A percentile compares a stretch with the other conserved stretches of the same genome.
Conservation (phyloP, 2,797 vertebrate genomes). For the Arctocebus calabarensis region DNA sequence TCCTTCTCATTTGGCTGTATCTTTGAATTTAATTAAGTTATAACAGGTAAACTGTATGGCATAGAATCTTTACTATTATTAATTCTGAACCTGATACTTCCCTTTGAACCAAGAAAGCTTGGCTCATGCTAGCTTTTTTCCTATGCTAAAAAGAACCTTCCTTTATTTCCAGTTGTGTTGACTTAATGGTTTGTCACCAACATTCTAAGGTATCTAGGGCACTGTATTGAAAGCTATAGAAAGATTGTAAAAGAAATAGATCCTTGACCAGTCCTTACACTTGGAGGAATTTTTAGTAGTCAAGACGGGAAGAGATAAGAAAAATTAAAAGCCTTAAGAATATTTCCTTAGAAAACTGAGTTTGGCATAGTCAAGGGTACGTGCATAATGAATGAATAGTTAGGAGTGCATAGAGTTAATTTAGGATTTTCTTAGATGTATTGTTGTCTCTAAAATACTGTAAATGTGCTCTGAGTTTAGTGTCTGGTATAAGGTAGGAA, state of each 20-base stretch:
- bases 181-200: background rate
- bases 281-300: background rate
- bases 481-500: background rate
- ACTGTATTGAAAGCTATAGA: background rate
- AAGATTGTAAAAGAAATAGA: background rate
- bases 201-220: background rate
- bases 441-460: background rate
- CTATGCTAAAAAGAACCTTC: background rate
- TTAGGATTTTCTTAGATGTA: background rate
- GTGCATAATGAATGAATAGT: background rate
- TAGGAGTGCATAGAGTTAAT: background rate
- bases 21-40: slow-evolving; percentile 58
- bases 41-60: slow-evolving; percentile 37
- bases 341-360: background rate
- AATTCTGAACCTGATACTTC: slow-evolving; percentile 30
- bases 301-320: background rate
- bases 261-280: background rate
- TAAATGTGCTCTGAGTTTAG: background rate
- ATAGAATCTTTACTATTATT: slow-evolving; percentile 49
- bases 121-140: background rate
- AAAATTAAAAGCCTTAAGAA: background rate
- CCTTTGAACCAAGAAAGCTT: slow-evolving; percentile 28
- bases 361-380: background rate
- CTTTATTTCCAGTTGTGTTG: slow-evolving; percentile 46
- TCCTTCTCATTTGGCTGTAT: slow-evolving; percentile 53